phyloP scores from a whole-genome alignment of 1,140 invertebrate species.

The Dreissena polymorpha region DNA sequence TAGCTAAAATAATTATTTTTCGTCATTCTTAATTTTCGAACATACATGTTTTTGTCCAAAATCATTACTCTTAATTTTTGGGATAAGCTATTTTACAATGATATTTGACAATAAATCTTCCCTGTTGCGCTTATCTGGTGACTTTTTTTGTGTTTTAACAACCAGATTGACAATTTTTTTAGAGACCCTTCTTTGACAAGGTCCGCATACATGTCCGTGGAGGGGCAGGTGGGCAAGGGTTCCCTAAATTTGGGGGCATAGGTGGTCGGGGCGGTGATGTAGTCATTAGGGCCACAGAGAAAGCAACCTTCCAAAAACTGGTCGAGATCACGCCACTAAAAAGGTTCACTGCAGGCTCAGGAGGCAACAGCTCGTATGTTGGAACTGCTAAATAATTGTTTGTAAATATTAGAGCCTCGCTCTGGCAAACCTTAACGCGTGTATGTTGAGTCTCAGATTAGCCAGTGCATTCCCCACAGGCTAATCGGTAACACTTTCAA shows the following conservation, averaged over 20 bases:
- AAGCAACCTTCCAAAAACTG: constrained; percentile 52
- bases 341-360: constrained; percentile 63
- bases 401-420: background rate
- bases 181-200: constrained; percentile 60
- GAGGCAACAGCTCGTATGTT: constrained; percentile 68
- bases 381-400: background rate
- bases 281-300: constrained; percentile 85
- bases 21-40: too few relatives aligned
- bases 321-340: constrained; percentile 62
- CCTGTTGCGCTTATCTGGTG: too few relatives aligned
- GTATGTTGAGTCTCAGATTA: background rate
- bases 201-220: constrained; percentile 82
- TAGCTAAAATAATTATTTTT: too few relatives aligned
- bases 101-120: too few relatives aligned
- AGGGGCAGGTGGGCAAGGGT: constrained; percentile 96
- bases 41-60: too few relatives aligned
- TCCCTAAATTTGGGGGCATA: constrained; percentile 95
- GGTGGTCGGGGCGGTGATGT: constrained; percentile 98
- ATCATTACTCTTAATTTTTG: too few relatives aligned
- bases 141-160: too few relatives aligned
- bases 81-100: too few relatives aligned
- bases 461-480: too few relatives aligned
- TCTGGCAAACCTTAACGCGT: background rate
- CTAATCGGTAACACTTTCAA: too few relatives aligned
- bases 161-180: background rate